Evolutionary conservation across 2,797 vertebrate species (phyloP).

Genomic region (Perodicticus potto): DNA sequence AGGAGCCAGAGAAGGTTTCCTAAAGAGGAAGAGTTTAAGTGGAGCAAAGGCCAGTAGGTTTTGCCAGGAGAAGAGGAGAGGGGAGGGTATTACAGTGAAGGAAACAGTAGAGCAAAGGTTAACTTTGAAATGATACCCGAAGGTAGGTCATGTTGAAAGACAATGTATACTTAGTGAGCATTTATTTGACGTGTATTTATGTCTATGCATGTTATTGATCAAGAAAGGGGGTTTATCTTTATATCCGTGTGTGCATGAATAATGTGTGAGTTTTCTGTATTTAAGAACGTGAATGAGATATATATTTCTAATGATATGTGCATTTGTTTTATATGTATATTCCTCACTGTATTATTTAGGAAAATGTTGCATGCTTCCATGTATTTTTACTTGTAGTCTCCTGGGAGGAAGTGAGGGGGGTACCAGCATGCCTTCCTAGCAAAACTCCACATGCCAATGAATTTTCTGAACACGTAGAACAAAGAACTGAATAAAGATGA

Average conservation of each 20-base stretch:
- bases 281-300: slow-evolving; percentile 24
- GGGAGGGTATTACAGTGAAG: background rate
- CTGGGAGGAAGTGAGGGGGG: background rate
- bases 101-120: background rate
- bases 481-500: slow-evolving; percentile 80
- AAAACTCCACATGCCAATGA: slow-evolving; percentile 33
- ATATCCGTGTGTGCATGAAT: background rate
- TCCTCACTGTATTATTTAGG: background rate
- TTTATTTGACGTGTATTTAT: background rate
- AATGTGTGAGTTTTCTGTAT: background rate
- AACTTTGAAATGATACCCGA: background rate
- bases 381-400: slow-evolving; percentile 17
- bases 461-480: slow-evolving; percentile 62
- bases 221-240: background rate
- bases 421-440: slow-evolving; percentile 25
- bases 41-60: background rate
- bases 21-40: slow-evolving; percentile 58
- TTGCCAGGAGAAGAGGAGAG: background rate
- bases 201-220: background rate
- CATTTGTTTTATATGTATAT: slow-evolving; percentile 22
- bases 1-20: slow-evolving; percentile 38
- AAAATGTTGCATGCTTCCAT: background rate
- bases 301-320: background rate
- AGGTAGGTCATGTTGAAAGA: slow-evolving; percentile 18
- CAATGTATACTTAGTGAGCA: background rate